A percentile compares a stretch with the other conserved stretches of the same genome.
These are phyloP conservation scores for Dichetophora obliterata DNA, from an alignment of 2,888 invertebrate genomes.

Conservation along the genomic window DNA sequence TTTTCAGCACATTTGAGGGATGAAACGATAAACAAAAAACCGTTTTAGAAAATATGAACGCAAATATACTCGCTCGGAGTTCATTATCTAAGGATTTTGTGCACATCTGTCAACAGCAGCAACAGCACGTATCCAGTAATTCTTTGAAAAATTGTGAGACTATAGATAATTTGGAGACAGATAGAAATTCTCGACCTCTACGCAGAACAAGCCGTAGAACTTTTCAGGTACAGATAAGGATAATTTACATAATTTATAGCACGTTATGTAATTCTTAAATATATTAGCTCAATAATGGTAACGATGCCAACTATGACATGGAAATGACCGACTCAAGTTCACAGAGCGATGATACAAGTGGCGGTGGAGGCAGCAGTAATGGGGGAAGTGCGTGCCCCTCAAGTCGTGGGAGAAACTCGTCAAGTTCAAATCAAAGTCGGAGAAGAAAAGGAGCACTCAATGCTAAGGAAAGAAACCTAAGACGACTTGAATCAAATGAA, in stretches of 20 bases:
- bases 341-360: slow-evolving; percentile 69
- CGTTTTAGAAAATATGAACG: too few relatives aligned
- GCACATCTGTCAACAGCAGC: slow-evolving; percentile 45
- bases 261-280: slow-evolving; percentile 48
- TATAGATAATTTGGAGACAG: slow-evolving; percentile 47
- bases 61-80: too few relatives aligned
- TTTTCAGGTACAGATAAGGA: slow-evolving; percentile 58
- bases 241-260: background rate
- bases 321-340: slow-evolving; percentile 70
- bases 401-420: slow-evolving; percentile 61
- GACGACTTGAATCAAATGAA: slow-evolving; percentile 91
- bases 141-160: slow-evolving; percentile 51
- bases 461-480: slow-evolving; percentile 86
- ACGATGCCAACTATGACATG: slow-evolving; percentile 62
- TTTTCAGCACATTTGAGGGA: too few relatives aligned
- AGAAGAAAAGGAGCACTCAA: slow-evolving; percentile 82
- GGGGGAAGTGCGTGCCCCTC: slow-evolving; percentile 64
- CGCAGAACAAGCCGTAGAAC: slow-evolving; percentile 64
- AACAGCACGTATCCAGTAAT: slow-evolving; percentile 51
- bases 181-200: slow-evolving; percentile 63
- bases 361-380: slow-evolving; percentile 68
- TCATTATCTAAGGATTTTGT: too few relatives aligned
- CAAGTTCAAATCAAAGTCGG: slow-evolving; percentile 68
- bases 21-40: too few relatives aligned
- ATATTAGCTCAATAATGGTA: slow-evolving; percentile 50